Percentiles rank a stretch among this genome's conserved stretches.
phyloP scores from a whole-genome alignment of 2,113 vertebrate species.

The pig (Sus scrofa) region DNA sequence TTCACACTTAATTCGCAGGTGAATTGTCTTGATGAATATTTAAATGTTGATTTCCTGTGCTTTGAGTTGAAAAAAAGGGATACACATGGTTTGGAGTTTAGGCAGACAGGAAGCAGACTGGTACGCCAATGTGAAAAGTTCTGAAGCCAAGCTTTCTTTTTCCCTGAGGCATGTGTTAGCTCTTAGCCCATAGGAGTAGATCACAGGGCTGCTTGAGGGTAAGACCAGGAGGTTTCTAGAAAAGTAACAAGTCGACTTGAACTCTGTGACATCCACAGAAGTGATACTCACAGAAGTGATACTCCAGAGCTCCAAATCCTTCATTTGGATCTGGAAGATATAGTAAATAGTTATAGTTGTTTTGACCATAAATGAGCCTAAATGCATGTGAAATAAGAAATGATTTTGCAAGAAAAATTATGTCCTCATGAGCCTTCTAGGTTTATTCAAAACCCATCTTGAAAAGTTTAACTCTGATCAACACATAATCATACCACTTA shows the following conservation, averaged over 20 bases:
- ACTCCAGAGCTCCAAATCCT: not conserved
- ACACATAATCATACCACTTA: not conserved
- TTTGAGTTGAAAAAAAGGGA: not conserved
- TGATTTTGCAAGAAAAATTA: not conserved
- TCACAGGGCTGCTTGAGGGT: not conserved
- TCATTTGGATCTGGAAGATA: not conserved
- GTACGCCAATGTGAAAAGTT: not conserved
- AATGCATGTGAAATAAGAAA: not conserved
- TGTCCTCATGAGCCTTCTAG: not conserved
- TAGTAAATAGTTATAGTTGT: not conserved
- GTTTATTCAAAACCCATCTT: conserved; percentile 44
- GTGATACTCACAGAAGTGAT: not conserved
- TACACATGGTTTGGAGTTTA: not conserved
- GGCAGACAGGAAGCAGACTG: not conserved
- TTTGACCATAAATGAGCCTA: not conserved
- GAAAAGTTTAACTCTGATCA: conserved; percentile 23
- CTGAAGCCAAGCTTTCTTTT: not conserved
- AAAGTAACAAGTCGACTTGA: not conserved
- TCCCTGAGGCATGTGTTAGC: not conserved
- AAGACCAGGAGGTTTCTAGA: not conserved
- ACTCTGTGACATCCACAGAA: not conserved
- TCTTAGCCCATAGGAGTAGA: not conserved
- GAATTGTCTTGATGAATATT: not conserved
- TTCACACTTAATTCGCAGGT: not conserved
- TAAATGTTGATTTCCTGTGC: not conserved